Conservation (phyloP, 2,113 vertebrate species). For the Zeus faber region DNA sequence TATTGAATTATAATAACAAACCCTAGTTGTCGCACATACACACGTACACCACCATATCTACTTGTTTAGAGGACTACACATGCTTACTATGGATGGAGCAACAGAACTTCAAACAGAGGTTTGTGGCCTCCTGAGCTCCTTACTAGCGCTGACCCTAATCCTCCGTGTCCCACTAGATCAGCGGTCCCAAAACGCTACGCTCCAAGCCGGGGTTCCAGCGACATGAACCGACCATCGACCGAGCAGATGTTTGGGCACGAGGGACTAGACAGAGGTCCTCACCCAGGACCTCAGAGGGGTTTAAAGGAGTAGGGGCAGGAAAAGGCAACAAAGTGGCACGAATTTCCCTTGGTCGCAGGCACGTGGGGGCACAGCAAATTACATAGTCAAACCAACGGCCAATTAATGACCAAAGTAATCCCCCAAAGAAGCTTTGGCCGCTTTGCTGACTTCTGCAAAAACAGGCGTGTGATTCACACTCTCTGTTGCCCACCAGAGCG, state of each 20-base stretch:
- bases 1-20: too few relatives aligned
- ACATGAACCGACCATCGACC: slow-evolving; percentile 40
- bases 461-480: slow-evolving; percentile 33
- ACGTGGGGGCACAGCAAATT: too few relatives aligned
- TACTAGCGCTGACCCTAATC: slow-evolving; percentile 67
- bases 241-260: slow-evolving; percentile 38
- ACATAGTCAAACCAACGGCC: slow-evolving; percentile 27
- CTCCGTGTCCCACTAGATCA: slow-evolving; percentile 55
- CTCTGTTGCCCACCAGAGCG: slow-evolving; percentile 12
- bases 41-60: too few relatives aligned
- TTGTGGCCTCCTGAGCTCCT: slow-evolving; percentile 50
- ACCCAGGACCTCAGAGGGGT: too few relatives aligned
- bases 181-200: slow-evolving; percentile 53
- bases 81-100: slow-evolving; percentile 5
- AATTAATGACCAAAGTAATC: slow-evolving; percentile 58
- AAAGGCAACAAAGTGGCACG: too few relatives aligned
- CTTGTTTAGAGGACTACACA: neutral
- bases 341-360: too few relatives aligned
- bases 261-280: too few relatives aligned
- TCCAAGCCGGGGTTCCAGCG: slow-evolving; percentile 34
- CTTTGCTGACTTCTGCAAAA: slow-evolving; percentile 56
- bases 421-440: slow-evolving; percentile 53
- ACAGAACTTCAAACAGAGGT: slow-evolving; percentile 21
- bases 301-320: too few relatives aligned
- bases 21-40: neutral